Conservation (phyloP, 2,113 vertebrate genomes). For the Takifugu bimaculatus region DNA sequence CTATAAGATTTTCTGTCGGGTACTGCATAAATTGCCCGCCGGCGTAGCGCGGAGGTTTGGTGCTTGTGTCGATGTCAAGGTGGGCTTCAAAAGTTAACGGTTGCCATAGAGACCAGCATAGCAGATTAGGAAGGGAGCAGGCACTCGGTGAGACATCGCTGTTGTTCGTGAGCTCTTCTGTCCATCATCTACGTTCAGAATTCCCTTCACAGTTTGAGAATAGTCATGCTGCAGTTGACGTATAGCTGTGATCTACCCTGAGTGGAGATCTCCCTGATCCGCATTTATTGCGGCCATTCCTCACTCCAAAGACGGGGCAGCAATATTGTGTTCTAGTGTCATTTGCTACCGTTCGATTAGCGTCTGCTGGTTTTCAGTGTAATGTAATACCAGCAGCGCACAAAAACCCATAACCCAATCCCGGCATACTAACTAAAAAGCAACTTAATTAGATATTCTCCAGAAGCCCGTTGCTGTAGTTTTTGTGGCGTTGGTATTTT, state of each 20-base stretch:
- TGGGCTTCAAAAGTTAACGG: slow-evolving; percentile 44
- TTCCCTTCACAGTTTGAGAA: slow-evolving; percentile 9
- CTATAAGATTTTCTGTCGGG: neutral
- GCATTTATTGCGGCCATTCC: slow-evolving; percentile 60
- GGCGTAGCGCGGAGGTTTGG: neutral
- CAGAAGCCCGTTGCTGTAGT: slow-evolving; percentile 6
- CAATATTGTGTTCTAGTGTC: slow-evolving; percentile 28
- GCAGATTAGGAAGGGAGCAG: slow-evolving; percentile 46
- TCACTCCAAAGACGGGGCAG: slow-evolving; percentile 43
- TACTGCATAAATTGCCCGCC: slow-evolving; percentile 14
- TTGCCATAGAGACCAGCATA: slow-evolving; percentile 68
- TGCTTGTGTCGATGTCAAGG: slow-evolving; percentile 6
- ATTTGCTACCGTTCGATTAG: slow-evolving; percentile 51
- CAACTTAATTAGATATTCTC: slow-evolving; percentile 6
- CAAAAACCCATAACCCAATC: slow-evolving; percentile 42
- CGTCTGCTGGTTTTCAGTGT: slow-evolving; percentile 36
- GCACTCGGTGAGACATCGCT: slow-evolving; percentile 42
- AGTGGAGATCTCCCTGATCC: slow-evolving; percentile 37
- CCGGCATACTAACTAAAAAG: neutral
- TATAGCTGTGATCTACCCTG: slow-evolving; percentile 5
- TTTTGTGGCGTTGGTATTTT: slow-evolving; percentile 8
- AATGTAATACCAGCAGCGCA: slow-evolving; percentile 29
- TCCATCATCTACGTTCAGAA: slow-evolving; percentile 21
- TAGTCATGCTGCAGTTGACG: slow-evolving; percentile 4
- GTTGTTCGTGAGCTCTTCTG: slow-evolving; percentile 42